Evolutionary conservation across 2,888 invertebrate species (phyloP).

Genomic region (Stenurella melanura): DNA sequence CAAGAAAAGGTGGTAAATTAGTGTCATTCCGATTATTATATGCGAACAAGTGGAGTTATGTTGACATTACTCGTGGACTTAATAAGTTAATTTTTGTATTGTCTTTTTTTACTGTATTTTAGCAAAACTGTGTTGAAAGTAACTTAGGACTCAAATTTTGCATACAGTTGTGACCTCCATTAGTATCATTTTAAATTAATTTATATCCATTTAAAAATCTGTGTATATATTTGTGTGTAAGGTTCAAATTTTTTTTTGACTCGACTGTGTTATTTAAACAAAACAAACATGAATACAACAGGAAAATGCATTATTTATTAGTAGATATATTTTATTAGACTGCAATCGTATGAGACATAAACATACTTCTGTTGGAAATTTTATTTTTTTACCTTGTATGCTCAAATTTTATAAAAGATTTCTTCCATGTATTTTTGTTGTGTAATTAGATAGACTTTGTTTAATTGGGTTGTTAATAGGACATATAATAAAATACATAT

Average conservation of each 20-base stretch:
- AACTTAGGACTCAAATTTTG: constrained; percentile 28
- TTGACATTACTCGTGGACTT: constrained; percentile 41
- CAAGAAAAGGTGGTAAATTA: constrained; percentile 96
- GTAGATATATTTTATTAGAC: constrained; percentile 17
- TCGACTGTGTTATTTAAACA: background rate
- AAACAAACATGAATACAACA: background rate
- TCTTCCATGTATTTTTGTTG: constrained; percentile 51
- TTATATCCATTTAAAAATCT: constrained; percentile 38
- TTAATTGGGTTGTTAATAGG: constrained; percentile 59
- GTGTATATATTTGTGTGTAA: constrained; percentile 41
- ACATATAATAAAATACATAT: constrained; percentile 57
- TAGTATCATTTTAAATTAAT: constrained; percentile 33
- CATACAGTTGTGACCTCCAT: constrained; percentile 32
- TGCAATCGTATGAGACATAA: constrained; percentile 2
- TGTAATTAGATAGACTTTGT: constrained; percentile 48
- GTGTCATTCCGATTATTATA: constrained; percentile 48
- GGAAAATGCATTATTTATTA: constrained; percentile 40
- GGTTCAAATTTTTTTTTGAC: constrained; percentile 19
- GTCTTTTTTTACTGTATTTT: constrained; percentile 24
- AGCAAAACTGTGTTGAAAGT: constrained; percentile 29
- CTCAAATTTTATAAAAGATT: constrained; percentile 49
- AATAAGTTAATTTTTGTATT: constrained; percentile 31
- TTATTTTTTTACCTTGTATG: constrained; percentile 44
- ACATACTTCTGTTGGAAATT: constrained; percentile 23
- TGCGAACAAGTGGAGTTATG: constrained; percentile 44